phyloP scores from a whole-genome alignment of 37 sponge, comb jelly and placozoan species.

The Haliclona indistincta region DNA sequence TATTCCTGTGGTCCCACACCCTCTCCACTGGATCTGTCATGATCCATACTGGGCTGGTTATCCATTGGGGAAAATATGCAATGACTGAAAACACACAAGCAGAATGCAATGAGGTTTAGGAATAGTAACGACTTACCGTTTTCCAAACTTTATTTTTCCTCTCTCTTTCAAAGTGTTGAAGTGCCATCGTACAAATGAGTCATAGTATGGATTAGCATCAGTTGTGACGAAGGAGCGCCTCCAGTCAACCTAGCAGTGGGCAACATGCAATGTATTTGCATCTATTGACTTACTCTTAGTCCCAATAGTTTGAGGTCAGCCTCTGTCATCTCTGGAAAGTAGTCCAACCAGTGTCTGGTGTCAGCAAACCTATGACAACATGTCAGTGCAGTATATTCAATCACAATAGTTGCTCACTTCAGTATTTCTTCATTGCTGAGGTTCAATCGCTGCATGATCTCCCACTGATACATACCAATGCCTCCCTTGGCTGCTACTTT shows the following conservation, averaged over 20 bases:
- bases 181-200: slow-evolving; percentile 98
- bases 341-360: slow-evolving; percentile 84
- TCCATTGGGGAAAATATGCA: slow-evolving; percentile 92
- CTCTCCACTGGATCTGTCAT: slow-evolving; percentile 94
- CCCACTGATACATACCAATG: slow-evolving; percentile 83
- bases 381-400: no score
- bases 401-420: no score
- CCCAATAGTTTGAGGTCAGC: slow-evolving; percentile 86
- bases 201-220: slow-evolving; percentile 96
- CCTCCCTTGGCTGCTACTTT: slow-evolving; percentile 88
- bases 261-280: neutral
- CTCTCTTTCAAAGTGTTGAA: slow-evolving; percentile 87
- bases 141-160: slow-evolving; percentile 95
- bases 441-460: slow-evolving; percentile 90
- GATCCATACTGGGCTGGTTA: slow-evolving; percentile 98
- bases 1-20: slow-evolving; percentile 99
- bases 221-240: slow-evolving; percentile 98
- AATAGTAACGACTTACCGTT: slow-evolving; percentile 44
- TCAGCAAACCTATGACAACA: slow-evolving; percentile 80
- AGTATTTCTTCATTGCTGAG: slow-evolving; percentile 78
- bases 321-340: slow-evolving; percentile 87
- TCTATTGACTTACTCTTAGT: slow-evolving; percentile 50
- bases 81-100: slow-evolving; percentile 45
- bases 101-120: neutral
- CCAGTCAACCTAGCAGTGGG: slow-evolving; percentile 79